These are phyloP conservation scores for Drosophila pseudotakahashii DNA, from an alignment of 2,888 invertebrate species.

Conservation along the genomic window DNA sequence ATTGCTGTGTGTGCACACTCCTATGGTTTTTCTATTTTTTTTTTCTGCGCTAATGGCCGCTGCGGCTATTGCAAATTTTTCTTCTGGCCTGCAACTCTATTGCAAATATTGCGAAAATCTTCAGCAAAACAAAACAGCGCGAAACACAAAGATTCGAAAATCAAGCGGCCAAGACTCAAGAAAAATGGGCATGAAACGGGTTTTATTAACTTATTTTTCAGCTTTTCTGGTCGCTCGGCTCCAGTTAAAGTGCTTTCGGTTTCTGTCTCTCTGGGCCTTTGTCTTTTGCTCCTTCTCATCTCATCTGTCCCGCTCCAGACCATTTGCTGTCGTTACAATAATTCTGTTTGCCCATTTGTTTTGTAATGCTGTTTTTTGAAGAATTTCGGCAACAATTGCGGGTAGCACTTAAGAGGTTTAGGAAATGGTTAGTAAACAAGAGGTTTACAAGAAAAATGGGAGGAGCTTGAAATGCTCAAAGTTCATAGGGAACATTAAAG, in stretches of 20 bases:
- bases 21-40: slow-evolving; percentile 9
- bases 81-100: slow-evolving; percentile 58
- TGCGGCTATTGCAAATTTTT: slow-evolving; percentile 70
- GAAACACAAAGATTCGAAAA: slow-evolving; percentile 44
- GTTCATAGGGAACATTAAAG: neutral
- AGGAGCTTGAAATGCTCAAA: neutral
- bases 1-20: slow-evolving; percentile 53
- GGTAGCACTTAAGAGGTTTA: slow-evolving; percentile 39
- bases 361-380: slow-evolving; percentile 30
- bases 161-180: slow-evolving; percentile 20
- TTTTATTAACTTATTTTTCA: slow-evolving; percentile 44
- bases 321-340: slow-evolving; percentile 48
- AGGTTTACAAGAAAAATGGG: neutral
- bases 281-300: slow-evolving; percentile 25
- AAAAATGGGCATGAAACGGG: slow-evolving; percentile 52
- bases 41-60: slow-evolving; percentile 59
- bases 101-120: slow-evolving; percentile 73
- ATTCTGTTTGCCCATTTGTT: slow-evolving; percentile 47
- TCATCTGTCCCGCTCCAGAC: slow-evolving; percentile 8
- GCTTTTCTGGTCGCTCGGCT: slow-evolving; percentile 18
- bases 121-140: slow-evolving; percentile 58
- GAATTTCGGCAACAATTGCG: slow-evolving; percentile 46
- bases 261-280: slow-evolving; percentile 25
- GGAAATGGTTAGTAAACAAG: slow-evolving; percentile 38
- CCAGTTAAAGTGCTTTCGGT: slow-evolving; percentile 35